These are phyloP conservation scores for Mormyrus iriodes DNA, from an alignment of 2,113 vertebrate species.

Conservation along the genomic window DNA sequence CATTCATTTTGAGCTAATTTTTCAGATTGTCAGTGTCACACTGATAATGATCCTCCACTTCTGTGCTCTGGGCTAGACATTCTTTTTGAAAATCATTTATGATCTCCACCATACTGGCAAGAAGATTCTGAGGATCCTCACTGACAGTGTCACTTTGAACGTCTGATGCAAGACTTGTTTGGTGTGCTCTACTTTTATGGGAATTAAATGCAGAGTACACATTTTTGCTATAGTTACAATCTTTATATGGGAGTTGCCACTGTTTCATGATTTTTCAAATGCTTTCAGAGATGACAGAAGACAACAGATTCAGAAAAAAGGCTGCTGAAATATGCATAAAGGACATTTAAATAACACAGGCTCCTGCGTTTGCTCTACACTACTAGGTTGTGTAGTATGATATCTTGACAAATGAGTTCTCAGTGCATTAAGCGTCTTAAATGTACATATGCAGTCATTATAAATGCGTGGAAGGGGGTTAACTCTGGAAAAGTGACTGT, in stretches of 20 bases:
- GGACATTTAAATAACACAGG: background rate
- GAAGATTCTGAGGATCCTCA: too few relatives aligned
- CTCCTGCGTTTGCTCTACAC: background rate
- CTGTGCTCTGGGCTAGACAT: background rate
- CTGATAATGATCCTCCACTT: background rate
- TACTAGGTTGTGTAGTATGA: background rate
- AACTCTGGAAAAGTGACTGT: conserved; percentile 18
- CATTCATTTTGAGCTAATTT: background rate
- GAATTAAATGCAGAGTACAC: conserved; percentile 20
- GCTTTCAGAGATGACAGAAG: background rate
- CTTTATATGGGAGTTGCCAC: background rate
- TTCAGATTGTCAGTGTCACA: background rate
- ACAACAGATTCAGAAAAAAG: background rate
- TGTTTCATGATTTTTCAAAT: background rate
- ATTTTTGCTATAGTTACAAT: conserved; percentile 9
- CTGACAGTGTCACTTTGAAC: background rate
- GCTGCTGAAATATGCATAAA: background rate
- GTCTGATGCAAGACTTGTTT: background rate
- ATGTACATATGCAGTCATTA: conserved; percentile 27
- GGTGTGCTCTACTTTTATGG: background rate
- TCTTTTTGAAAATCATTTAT: background rate
- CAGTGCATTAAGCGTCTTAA: conserved; percentile 21
- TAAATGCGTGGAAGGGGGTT: conserved; percentile 3
- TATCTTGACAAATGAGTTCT: conserved; percentile 26
- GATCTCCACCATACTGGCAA: too few relatives aligned